phyloP scores from a whole-genome alignment of 2,797 vertebrate species.

The Darevskia mixta region DNA sequence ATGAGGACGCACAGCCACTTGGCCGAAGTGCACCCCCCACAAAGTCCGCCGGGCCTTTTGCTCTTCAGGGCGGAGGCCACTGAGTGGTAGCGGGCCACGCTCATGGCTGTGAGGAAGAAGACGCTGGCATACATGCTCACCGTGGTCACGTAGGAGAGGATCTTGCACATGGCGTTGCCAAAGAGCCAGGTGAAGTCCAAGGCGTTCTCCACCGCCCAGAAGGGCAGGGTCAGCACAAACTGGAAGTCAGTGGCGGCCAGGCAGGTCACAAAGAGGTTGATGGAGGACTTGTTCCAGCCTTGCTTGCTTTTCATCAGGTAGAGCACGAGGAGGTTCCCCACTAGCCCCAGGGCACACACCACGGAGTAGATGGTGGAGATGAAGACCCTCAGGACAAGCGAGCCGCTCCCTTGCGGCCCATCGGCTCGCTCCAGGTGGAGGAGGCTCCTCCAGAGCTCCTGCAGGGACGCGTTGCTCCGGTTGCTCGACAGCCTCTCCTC shows the following conservation, averaged over 20 bases:
- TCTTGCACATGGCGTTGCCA: constrained; percentile 94
- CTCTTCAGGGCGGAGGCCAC: constrained; percentile 90
- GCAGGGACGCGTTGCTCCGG: constrained; percentile 74
- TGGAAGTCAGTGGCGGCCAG: constrained; percentile 94
- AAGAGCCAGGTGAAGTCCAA: constrained; percentile 96
- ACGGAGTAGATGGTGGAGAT: constrained; percentile 92
- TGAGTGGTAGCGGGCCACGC: constrained; percentile 89
- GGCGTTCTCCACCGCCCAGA: constrained; percentile 97
- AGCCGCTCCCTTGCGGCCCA: constrained; percentile 76
- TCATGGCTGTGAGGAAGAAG: constrained; percentile 97
- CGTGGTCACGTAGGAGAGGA: constrained; percentile 91
- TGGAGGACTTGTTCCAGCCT: constrained; percentile 93
- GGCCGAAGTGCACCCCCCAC: constrained; percentile 77
- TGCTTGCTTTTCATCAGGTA: constrained; percentile 93
- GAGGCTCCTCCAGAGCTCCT: constrained; percentile 69
- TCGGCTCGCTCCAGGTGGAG: constrained; percentile 72
- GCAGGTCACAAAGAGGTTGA: constrained; percentile 94
- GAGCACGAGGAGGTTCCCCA: constrained; percentile 92
- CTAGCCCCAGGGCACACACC: constrained; percentile 92
- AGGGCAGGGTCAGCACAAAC: constrained; percentile 94
- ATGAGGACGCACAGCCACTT: constrained; percentile 84
- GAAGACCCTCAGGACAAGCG: constrained; percentile 83
- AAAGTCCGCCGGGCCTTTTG: constrained; percentile 62
- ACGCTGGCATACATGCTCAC: constrained; percentile 99
- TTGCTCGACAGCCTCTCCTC: constrained; percentile 74